These are phyloP conservation scores for Pyrgilauda ruficollis DNA, from an alignment of 2,113 vertebrate species.

Conservation along the genomic window DNA sequence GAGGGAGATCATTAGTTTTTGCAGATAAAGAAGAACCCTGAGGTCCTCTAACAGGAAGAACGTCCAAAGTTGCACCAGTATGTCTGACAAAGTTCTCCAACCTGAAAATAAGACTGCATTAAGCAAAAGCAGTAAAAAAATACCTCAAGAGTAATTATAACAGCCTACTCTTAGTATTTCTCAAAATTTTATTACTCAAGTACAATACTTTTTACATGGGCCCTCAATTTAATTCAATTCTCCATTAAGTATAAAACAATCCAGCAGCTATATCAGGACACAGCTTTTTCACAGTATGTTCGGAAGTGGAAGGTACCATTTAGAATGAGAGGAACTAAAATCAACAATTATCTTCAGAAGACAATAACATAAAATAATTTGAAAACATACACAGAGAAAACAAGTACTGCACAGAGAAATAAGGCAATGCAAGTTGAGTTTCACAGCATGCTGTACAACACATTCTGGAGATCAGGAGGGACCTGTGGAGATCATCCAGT, in stretches of 20 bases:
- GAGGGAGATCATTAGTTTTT: slow-evolving; percentile 48
- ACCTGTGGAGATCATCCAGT: neutral
- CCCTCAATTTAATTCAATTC: neutral
- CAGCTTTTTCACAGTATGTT: neutral
- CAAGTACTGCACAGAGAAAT: neutral
- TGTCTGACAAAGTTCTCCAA: slow-evolving; percentile 58
- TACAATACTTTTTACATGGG: neutral
- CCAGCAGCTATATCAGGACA: neutral
- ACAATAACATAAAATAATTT: neutral
- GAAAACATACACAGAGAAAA: neutral
- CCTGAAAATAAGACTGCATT: slow-evolving; percentile 55
- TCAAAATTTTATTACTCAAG: neutral
- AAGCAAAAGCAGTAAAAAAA: neutral
- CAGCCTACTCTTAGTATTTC: neutral
- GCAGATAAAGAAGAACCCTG: slow-evolving; percentile 74
- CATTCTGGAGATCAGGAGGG: neutral
- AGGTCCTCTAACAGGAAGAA: slow-evolving; percentile 94
- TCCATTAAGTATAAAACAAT: neutral
- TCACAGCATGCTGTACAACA: neutral
- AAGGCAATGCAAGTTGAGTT: neutral
- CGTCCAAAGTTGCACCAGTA: slow-evolving; percentile 82
- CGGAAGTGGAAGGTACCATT: neutral
- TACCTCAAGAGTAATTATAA: neutral
- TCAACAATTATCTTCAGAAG: neutral
- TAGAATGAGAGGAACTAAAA: neutral